These are phyloP conservation scores for Melanerpes formicivorus DNA, from an alignment of 2,113 vertebrate species.

Conservation along the genomic window DNA sequence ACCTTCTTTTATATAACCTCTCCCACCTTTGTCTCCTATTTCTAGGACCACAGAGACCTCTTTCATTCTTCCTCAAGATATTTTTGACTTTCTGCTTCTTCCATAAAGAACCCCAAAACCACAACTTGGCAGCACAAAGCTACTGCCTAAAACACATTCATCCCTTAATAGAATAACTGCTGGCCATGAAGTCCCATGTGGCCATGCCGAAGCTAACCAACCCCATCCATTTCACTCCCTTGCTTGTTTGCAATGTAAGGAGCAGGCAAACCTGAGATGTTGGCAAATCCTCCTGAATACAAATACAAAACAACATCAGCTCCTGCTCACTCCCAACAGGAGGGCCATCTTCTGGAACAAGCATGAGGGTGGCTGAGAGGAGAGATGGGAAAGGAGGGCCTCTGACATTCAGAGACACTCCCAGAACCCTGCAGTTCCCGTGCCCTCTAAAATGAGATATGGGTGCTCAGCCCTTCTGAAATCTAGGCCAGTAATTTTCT, in stretches of 20 bases:
- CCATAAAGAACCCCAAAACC: neutral
- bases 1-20: neutral
- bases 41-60: neutral
- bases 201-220: neutral
- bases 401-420: neutral
- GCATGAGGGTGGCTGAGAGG: neutral
- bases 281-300: neutral
- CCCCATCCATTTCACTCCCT: neutral
- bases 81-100: neutral
- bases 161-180: neutral
- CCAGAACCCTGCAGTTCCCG: accelerated
- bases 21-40: neutral
- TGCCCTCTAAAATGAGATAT: neutral
- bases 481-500: constrained; percentile 64
- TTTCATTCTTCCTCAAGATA: neutral
- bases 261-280: neutral
- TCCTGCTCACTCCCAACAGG: neutral
- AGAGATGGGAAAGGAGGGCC: neutral
- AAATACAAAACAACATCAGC: neutral
- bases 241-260: neutral
- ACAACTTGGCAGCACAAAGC: neutral
- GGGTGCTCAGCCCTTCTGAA: constrained; percentile 26
- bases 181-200: neutral
- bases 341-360: neutral
- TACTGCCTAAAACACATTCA: neutral